These are phyloP conservation scores for Lepus townsendii DNA, from an alignment of 2,797 vertebrate genomes.

Conservation along the genomic window DNA sequence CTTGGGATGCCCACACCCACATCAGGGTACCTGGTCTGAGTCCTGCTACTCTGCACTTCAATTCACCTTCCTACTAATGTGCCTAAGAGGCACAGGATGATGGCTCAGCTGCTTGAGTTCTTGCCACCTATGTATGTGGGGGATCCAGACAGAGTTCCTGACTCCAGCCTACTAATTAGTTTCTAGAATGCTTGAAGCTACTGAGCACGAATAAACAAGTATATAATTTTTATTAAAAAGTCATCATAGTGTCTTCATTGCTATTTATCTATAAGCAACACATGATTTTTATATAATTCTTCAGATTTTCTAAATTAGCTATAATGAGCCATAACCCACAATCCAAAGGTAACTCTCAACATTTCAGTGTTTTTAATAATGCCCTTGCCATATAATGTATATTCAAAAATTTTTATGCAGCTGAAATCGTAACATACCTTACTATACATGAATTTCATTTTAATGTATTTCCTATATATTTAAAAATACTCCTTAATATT, in stretches of 20 bases:
- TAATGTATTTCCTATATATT: background rate
- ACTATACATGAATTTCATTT: conserved; percentile 45
- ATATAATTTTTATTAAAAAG: background rate
- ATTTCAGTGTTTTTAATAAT: conserved; percentile 30
- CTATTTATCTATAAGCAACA: background rate
- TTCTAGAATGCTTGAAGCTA: background rate
- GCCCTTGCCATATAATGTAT: background rate
- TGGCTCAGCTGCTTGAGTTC: no score
- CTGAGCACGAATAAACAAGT: no score
- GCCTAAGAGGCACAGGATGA: no score
- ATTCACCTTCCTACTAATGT: no score
- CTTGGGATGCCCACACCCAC: no score
- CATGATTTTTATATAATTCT: conserved; percentile 21
- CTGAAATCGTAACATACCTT: background rate
- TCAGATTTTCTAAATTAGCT: conserved; percentile 47
- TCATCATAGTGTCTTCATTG: conserved; percentile 23
- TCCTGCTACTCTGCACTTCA: no score
- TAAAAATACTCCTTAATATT: background rate
- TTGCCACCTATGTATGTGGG: no score
- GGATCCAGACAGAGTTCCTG: no score
- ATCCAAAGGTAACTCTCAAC: conserved; percentile 35
- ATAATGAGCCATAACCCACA: conserved; percentile 7
- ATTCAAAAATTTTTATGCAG: background rate
- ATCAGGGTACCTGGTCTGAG: no score
- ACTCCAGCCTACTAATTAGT: background rate